Base-by-base conservation (phyloP, 2,888 invertebrate genomes). In the Priocnemis perturbator region DNA sequence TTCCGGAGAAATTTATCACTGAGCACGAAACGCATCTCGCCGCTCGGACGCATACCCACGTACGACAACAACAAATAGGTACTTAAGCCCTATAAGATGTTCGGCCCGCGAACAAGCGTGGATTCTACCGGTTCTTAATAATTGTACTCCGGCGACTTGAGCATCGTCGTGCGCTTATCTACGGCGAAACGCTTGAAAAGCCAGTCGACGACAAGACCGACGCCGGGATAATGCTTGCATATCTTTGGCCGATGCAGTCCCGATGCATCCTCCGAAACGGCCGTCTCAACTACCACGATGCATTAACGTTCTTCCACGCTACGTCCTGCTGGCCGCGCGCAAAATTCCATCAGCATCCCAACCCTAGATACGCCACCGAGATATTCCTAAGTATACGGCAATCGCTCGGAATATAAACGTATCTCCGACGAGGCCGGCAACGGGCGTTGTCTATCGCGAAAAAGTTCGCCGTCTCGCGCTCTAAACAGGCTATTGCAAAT, bases 121-220 rank as follows among this genome's bases (percentile, higher is more conserved):
- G 73, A 79, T 79, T 79, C 76, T 79, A 79, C 77, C 77, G 79
- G 79, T 79, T 79, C 78, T 79, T 79, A 79, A 79, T 79, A 79
- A 79, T 79, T 79, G 73, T 71, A 66, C 66, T 66, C 67, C 50
- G 53, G 58, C 59, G 52, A 53, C 53, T 60, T 48, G 17, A 47
- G 48, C 26, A n/a, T 60, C 60, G 23, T 21, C 67, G 53, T 60
- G 55, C 19, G 72, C 69, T 78, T 78, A 78, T 78, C 77, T 75
- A 21, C 59, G 50, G 67, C 69, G 60, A 67, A 64, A 76, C 74
- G 69, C 67, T 71, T 68, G 75, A 59, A 68, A 61, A 72, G 74
- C 70, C 68, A 56, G 71, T 59, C 69, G 63, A 47, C 63, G 65
- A 67, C 62, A 60, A 23, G 60, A 63, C 56, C 48, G 58, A 61